phyloP scores from a whole-genome alignment of 2,113 vertebrate species.

The Daboia siamensis region DNA sequence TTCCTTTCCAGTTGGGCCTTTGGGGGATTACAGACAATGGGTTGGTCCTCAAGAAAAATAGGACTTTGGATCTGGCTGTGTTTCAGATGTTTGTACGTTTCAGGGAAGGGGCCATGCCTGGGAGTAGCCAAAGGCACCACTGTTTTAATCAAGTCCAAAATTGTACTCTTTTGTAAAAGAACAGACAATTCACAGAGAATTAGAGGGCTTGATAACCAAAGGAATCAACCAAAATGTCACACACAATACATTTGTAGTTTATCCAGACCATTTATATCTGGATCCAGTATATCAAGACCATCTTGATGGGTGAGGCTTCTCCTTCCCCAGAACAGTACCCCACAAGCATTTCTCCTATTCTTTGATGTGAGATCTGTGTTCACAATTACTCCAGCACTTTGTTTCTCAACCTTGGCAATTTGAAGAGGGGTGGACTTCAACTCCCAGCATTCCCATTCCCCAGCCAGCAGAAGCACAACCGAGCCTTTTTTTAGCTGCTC shows the following conservation, averaged over 20 bases:
- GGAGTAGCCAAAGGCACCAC: not conserved
- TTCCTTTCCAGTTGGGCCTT: not conserved
- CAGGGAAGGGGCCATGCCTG: not conserved
- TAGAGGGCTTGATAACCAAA: not conserved
- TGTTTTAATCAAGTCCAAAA: not conserved
- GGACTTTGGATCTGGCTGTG: not conserved
- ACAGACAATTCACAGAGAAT: not conserved
- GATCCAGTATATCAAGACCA: not conserved
- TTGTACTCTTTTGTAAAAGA: not conserved
- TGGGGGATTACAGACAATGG: not conserved
- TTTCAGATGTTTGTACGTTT: not conserved
- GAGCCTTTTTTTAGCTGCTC: not conserved
- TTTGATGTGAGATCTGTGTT: not conserved
- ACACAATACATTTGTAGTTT: not conserved
- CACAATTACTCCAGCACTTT: not conserved
- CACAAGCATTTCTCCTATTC: not conserved
- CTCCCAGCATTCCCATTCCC: not conserved
- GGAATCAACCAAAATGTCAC: not conserved
- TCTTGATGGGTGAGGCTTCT: not conserved
- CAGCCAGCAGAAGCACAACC: not conserved
- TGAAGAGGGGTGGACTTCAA: not conserved
- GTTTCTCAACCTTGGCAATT: not conserved
- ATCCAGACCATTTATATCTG: not conserved
- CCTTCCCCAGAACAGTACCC: not conserved
- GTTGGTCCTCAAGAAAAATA: not conserved